Conservation (phyloP, 2,888 invertebrate genomes). For the Liopterus haemorrhoidalis region DNA sequence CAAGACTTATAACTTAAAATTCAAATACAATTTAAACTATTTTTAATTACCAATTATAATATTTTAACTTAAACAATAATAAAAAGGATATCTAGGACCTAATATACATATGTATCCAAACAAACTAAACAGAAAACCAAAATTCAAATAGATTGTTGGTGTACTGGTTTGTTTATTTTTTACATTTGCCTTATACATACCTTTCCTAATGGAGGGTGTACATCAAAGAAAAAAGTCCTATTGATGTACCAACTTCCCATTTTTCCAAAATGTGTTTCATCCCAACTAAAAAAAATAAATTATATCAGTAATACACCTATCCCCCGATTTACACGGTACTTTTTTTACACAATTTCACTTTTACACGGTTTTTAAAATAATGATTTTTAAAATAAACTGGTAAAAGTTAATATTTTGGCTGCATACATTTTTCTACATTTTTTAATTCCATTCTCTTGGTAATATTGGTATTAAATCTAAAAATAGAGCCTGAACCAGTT, state of each 20-base stretch:
- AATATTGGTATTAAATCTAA: too few relatives aligned
- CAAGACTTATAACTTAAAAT: conserved; percentile 13
- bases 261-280: conserved; percentile 98
- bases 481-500: too few relatives aligned
- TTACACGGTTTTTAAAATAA: conserved; percentile 7
- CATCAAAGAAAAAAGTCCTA: conserved; percentile 95
- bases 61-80: conserved; percentile 9
- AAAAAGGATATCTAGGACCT: background rate
- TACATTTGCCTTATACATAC: conserved; percentile 47
- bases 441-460: too few relatives aligned
- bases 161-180: conserved; percentile 8
- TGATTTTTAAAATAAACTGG: conserved; percentile 4
- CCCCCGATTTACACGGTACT: too few relatives aligned
- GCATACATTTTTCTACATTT: too few relatives aligned
- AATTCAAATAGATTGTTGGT: conserved; percentile 9
- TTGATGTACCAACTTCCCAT: conserved; percentile 99
- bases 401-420: too few relatives aligned
- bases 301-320: too few relatives aligned
- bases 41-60: conserved; percentile 11
- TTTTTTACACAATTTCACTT: too few relatives aligned
- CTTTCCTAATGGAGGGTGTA: conserved; percentile 95
- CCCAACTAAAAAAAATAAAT: conserved; percentile 64
- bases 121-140: too few relatives aligned
- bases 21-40: conserved; percentile 11
- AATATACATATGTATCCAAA: conserved; percentile 5